Base-by-base conservation (phyloP, 2,888 invertebrate genomes). In the Masnerella sp. region DNA sequence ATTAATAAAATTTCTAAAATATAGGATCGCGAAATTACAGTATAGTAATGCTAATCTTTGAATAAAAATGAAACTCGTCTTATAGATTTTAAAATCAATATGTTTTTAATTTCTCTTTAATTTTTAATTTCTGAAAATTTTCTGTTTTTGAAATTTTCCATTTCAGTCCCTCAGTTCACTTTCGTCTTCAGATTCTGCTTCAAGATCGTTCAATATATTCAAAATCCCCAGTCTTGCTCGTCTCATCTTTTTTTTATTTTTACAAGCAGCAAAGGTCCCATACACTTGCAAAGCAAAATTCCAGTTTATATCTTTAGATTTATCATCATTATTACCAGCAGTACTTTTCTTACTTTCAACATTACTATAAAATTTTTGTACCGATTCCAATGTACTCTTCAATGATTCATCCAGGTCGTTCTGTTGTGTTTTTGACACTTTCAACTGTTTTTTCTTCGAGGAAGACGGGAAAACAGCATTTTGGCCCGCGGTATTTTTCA, bases 301-400 rank as follows among this genome's bases (percentile, higher is more conserved):
- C 40, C 40, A 40, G 14, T 40, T 14, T 40, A 40, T 17, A 40
- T 40, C 40, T 20, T 12, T 40, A 40, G 11, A 12, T 40, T 40
- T 40, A 3, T 40, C 40, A 5, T 40, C 20, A 40, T 5, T 40
- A 14, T 7, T 15, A 40, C 3, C 18, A 5, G 18, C 8, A 18
- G 15, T 18, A 9, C 2, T 20, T 20, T 15, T 40, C 20, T n/a
- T 20, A 3, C n/a, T 18, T 17, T 40, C 17, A 40, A n/a, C 40
- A 12, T 9, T 3, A 17, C 14, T 40, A 40, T 40, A 40, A 40
- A 40, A 40, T 17, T 14, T 40, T 40, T 40, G 17, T 7, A 40
- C 40, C 4, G 18, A 14, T 18, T 40, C 14, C n/a, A 40, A 17
- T 8, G 40, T 40, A 40, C 40, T 40, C 11, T 40, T 40, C n/a